Conservation (phyloP, 37 sponge, comb jelly and placozoan genomes). For the Halisarca cf. caerulea region DNA sequence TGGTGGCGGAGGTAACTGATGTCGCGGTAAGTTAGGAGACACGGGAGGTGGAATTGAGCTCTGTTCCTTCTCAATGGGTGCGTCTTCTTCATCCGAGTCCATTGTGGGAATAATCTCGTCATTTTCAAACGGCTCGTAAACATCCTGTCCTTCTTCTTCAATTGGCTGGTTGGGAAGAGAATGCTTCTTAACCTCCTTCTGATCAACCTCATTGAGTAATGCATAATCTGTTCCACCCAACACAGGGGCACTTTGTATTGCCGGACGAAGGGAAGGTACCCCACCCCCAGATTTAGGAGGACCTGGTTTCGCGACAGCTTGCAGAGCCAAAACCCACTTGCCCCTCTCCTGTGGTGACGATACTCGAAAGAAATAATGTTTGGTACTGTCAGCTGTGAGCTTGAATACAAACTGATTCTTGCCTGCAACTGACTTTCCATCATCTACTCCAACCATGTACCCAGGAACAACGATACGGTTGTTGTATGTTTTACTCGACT, state of each 20-base stretch:
- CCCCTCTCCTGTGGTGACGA: conserved; percentile 13
- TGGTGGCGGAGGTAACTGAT: conserved; percentile 2
- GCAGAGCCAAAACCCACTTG: conserved; percentile 52
- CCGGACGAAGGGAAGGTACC: background rate
- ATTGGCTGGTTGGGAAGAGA: background rate
- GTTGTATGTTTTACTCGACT: conserved; percentile 69
- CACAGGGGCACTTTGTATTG: background rate
- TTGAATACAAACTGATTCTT: conserved; percentile 83
- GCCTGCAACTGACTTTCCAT: conserved; percentile 53
- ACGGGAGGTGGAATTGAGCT: background rate
- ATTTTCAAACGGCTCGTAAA: background rate
- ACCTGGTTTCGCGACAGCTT: background rate
- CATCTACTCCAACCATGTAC: conserved; percentile 27
- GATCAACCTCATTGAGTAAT: background rate
- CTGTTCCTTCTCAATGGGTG: too few relatives aligned
- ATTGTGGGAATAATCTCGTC: background rate
- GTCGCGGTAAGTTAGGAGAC: conserved; percentile 13
- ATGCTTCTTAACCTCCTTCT: background rate
- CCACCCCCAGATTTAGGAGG: background rate
- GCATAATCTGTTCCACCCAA: background rate
- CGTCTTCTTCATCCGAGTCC: conserved; percentile 3
- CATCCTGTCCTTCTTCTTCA: conserved; percentile 25
- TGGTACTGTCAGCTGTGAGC: conserved; percentile 25
- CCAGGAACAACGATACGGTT: conserved; percentile 57
- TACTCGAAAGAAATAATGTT: conserved; percentile 70